Percentiles rank a stretch among this genome's conserved stretches.
Conservation (phyloP, 2,888 invertebrate species). For the Aricia artaxerxes region DNA sequence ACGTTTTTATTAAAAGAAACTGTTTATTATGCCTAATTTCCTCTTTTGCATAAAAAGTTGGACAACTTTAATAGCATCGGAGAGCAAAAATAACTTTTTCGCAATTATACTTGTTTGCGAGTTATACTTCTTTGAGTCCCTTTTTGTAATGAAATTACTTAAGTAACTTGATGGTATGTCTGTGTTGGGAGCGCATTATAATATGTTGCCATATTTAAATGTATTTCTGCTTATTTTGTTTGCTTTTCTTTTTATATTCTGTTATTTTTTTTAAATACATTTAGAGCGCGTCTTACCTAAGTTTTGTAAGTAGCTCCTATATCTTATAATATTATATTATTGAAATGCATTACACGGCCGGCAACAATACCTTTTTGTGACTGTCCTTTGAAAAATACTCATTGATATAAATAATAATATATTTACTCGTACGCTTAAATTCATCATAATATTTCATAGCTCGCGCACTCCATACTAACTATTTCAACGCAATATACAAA, state of each 20-base stretch:
- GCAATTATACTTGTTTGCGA: constrained; percentile 20
- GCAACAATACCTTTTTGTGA: too few species aligned
- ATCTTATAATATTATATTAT: too few species aligned
- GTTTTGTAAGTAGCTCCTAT: too few species aligned
- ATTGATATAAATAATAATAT: too few species aligned
- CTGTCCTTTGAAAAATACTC: too few species aligned
- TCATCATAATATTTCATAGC: too few species aligned
- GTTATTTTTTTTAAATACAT: neutral
- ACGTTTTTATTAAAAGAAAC: constrained; percentile 34
- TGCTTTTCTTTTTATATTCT: neutral
- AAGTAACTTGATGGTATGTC: constrained; percentile 6
- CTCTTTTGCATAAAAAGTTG: constrained; percentile 7
- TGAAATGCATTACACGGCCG: too few species aligned
- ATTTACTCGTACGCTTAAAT: too few species aligned
- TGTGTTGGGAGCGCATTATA: neutral
- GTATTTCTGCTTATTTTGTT: neutral
- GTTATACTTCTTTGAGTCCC: constrained; percentile 13
- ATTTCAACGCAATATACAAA: too few species aligned
- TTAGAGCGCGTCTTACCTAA: neutral
- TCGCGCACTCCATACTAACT: too few species aligned
- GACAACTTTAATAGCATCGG: constrained; percentile 25
- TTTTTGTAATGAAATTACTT: neutral
- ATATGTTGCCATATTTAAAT: neutral
- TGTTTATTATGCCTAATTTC: constrained; percentile 35
- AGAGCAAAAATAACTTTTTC: constrained; percentile 25